These are phyloP conservation scores for Colaptes auratus DNA, from an alignment of 2,113 vertebrate genomes.

Conservation along the genomic window DNA sequence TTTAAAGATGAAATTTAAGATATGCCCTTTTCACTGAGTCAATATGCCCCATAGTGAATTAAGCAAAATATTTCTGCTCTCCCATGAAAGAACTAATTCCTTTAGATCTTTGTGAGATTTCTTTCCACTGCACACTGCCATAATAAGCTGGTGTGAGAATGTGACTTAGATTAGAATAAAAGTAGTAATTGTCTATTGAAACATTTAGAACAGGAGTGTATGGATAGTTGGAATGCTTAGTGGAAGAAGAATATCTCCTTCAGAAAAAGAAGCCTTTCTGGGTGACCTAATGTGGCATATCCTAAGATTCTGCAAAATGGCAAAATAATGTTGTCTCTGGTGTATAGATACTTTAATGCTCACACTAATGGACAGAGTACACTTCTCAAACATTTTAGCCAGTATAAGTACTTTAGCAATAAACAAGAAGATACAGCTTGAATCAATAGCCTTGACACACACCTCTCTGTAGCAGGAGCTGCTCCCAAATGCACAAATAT, in stretches of 20 bases:
- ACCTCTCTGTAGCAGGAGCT: background rate
- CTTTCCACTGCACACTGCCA: background rate
- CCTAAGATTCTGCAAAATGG: background rate
- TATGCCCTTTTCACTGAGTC: background rate
- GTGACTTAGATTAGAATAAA: background rate
- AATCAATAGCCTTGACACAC: background rate
- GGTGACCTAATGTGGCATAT: background rate
- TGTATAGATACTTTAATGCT: background rate
- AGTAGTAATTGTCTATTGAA: background rate
- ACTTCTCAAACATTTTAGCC: background rate
- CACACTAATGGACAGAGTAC: background rate
- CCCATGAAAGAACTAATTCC: background rate
- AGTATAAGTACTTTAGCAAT: background rate
- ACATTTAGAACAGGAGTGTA: background rate
- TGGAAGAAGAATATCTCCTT: background rate
- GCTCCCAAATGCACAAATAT: background rate
- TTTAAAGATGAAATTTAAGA: background rate
- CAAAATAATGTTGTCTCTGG: background rate
- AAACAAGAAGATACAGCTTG: background rate
- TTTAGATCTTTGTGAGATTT: background rate
- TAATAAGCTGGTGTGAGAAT: background rate
- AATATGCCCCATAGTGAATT: background rate
- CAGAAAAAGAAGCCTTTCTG: background rate
- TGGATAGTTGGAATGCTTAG: background rate
- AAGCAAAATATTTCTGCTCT: background rate